These are phyloP conservation scores for Acrocephalus kingi DNA, from an alignment of 2,113 vertebrate genomes.

Conservation along the genomic window DNA sequence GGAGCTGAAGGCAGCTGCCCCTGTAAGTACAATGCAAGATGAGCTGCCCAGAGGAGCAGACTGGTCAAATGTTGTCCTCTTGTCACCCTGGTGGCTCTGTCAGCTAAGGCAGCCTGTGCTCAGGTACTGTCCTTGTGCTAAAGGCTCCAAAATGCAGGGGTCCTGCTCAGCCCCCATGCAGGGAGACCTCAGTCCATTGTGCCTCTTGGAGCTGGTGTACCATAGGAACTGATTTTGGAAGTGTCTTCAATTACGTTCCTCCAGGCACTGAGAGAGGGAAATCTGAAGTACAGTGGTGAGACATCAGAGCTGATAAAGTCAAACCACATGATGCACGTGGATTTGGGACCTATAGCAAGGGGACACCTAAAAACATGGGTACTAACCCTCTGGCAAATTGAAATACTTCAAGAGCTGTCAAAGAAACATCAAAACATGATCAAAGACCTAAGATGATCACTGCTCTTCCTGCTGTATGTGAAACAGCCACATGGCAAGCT, in stretches of 20 bases:
- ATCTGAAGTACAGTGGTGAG: not conserved
- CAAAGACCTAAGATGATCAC: not conserved
- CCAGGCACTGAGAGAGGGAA: not conserved
- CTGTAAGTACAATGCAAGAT: not conserved
- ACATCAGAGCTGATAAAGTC: not conserved
- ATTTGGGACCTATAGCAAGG: not conserved
- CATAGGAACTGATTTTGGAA: not conserved
- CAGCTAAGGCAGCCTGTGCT: not conserved
- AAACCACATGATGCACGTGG: not conserved
- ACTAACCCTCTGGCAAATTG: not conserved
- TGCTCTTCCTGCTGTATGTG: not conserved
- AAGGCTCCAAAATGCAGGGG: not conserved
- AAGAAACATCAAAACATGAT: not conserved
- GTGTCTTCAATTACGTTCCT: not conserved
- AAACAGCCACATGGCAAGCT: not conserved
- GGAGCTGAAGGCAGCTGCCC: not conserved
- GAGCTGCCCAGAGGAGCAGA: not conserved
- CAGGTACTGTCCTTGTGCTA: not conserved
- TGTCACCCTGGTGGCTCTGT: not conserved
- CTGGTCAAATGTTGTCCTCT: not conserved
- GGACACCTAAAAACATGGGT: not conserved
- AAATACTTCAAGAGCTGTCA: not conserved
- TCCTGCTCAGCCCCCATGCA: not conserved
- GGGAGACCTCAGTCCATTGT: accelerated
- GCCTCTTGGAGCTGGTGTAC: not conserved